Evolutionary conservation across 2,888 invertebrate species (phyloP).

Genomic region (Drosophila pullipes): DNA sequence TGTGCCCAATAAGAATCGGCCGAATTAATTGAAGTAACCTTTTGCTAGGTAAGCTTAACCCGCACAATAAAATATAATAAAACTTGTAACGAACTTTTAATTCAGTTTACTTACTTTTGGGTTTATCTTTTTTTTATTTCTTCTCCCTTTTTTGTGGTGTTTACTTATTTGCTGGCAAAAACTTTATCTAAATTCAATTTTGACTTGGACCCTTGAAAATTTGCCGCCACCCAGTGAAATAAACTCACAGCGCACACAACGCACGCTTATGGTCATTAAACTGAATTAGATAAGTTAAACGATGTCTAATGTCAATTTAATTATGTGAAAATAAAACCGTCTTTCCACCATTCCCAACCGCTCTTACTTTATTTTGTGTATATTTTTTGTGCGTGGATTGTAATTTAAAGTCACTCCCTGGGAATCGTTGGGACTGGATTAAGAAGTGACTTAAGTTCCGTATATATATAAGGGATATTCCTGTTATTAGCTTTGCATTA

Average conservation of each 20-base stretch:
- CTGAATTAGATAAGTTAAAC: constrained; percentile 71
- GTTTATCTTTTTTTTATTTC: constrained; percentile 24
- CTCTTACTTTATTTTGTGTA: background rate
- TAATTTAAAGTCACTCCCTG: constrained; percentile 2
- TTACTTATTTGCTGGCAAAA: constrained; percentile 29
- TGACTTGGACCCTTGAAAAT: constrained; percentile 25
- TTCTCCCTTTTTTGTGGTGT: constrained; percentile 11
- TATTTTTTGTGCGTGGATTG: constrained; percentile 4
- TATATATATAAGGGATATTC: background rate
- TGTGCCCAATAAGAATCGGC: background rate
- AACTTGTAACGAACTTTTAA: constrained; percentile 57
- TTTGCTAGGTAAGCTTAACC: constrained; percentile 26
- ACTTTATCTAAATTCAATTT: constrained; percentile 63
- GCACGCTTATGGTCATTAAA: constrained; percentile 54
- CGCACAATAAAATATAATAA: constrained; percentile 1
- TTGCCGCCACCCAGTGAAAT: constrained; percentile 13
- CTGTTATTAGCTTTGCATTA: background rate
- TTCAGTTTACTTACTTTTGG: constrained; percentile 36
- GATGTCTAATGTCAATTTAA: constrained; percentile 73
- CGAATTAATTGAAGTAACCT: background rate
- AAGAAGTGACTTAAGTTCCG: background rate
- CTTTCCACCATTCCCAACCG: background rate
- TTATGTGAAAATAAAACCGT: constrained; percentile 61
- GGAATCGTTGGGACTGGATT: background rate
- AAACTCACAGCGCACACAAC: constrained; percentile 10